These are phyloP conservation scores for Epizoanthus illoricatus DNA, from an alignment of 92 coral and sea anemone species.

Conservation along the genomic window DNA sequence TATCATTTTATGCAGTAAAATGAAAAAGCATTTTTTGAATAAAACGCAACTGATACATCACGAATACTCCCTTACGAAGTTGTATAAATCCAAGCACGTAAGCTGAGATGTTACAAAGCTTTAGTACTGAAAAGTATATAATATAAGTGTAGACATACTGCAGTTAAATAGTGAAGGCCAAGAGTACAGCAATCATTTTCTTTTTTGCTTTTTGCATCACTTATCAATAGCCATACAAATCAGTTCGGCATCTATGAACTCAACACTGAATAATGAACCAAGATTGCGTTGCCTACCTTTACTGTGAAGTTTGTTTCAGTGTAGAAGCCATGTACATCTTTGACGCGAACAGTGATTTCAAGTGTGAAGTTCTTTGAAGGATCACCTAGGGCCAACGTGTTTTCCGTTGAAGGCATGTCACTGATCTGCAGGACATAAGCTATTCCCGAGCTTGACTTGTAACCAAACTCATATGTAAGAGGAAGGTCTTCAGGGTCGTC, in stretches of 20 bases:
- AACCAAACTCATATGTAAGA: conserved; percentile 54
- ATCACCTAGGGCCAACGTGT: conserved; percentile 31
- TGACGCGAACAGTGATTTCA: conserved; percentile 29
- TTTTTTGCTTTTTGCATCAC: no score
- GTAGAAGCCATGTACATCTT: conserved; percentile 17
- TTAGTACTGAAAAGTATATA: no score
- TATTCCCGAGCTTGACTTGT: conserved; percentile 27
- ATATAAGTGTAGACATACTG: no score
- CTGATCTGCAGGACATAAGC: conserved; percentile 30
- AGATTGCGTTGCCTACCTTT: conserved; percentile 1
- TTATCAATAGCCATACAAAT: neutral
- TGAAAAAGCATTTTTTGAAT: no score
- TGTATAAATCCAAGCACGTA: no score
- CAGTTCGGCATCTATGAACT: neutral
- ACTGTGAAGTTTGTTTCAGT: neutral
- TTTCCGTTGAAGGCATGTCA: conserved; percentile 26
- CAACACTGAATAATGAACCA: neutral
- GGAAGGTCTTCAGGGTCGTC: conserved; percentile 48
- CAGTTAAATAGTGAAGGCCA: no score
- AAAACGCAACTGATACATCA: no score
- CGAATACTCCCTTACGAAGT: no score
- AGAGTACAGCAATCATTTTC: no score
- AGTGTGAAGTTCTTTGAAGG: conserved; percentile 34
- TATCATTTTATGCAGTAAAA: no score
- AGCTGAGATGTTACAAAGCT: no score